phyloP scores from a whole-genome alignment of 2,113 vertebrate genomes.

The Melanostigma gelatinosum region DNA sequence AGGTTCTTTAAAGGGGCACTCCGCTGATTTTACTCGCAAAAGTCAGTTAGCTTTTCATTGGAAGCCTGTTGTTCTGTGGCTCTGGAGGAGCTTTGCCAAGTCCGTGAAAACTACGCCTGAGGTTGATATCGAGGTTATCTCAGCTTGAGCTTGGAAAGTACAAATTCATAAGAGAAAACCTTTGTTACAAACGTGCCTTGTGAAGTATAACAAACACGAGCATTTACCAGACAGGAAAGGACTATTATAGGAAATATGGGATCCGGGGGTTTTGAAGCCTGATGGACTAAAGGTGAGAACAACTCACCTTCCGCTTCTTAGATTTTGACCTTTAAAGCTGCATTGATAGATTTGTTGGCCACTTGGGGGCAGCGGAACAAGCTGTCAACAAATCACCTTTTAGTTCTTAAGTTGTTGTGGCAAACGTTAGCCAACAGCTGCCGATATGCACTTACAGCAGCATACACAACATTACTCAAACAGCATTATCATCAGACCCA shows the following conservation, averaged over 20 bases:
- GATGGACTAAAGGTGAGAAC: not conserved
- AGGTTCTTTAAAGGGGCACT: not conserved
- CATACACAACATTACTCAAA: not conserved
- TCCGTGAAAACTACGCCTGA: not conserved
- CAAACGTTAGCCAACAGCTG: not conserved
- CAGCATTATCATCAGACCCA: not conserved
- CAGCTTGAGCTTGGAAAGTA: not conserved
- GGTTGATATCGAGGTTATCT: conserved; percentile 1
- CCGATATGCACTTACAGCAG: not conserved
- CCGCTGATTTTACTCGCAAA: not conserved
- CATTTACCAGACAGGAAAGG: not conserved
- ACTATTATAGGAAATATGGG: not conserved
- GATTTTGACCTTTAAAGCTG: not conserved
- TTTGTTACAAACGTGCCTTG: not conserved
- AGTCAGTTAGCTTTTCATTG: not conserved
- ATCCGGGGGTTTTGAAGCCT: not conserved
- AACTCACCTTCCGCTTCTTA: not conserved
- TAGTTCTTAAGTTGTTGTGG: not conserved
- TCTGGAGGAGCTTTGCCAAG: not conserved
- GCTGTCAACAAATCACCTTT: conserved; percentile 3
- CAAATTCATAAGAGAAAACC: not conserved
- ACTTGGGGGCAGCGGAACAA: not conserved
- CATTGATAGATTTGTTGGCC: conserved; percentile 1
- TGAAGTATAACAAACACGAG: not conserved
- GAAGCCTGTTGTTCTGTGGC: not conserved